phyloP scores from a whole-genome alignment of 2,797 vertebrate species.

The Mus caroli region DNA sequence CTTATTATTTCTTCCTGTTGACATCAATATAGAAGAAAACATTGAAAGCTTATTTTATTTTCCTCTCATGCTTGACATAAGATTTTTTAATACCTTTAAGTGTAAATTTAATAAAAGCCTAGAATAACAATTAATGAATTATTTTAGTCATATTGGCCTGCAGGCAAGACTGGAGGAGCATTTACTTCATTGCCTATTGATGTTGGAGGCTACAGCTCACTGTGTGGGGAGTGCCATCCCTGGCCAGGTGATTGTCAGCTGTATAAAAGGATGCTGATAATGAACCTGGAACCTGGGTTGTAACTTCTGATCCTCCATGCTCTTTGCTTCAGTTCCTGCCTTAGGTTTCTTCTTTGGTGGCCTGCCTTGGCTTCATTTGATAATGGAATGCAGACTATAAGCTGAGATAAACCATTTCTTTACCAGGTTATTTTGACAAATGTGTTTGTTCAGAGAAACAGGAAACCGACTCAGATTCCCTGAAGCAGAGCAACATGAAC shows the following conservation, averaged over 20 bases:
- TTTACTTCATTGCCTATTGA: neutral
- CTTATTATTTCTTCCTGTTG: neutral
- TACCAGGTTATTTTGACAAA: neutral
- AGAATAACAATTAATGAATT: neutral
- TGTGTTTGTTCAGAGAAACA: neutral
- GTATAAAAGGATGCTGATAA: neutral
- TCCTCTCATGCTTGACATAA: neutral
- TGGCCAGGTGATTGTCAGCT: fast-evolving
- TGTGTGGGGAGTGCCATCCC: neutral
- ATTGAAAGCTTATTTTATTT: neutral
- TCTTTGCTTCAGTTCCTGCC: neutral
- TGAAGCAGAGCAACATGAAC: neutral
- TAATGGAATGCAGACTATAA: neutral
- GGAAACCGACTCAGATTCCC: neutral
- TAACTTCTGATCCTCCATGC: neutral
- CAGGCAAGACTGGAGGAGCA: neutral
- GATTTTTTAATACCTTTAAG: neutral
- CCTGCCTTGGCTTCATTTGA: neutral
- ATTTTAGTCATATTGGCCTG: neutral
- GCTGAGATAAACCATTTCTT: neutral
- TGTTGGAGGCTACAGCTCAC: neutral
- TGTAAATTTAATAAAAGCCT: neutral
- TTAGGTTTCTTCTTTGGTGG: too few relatives aligned
- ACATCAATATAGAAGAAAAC: neutral
- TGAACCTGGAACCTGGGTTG: neutral